A percentile compares a stretch with the other conserved stretches of the same genome.
Conservation (phyloP, 2,888 invertebrate species). For the Oasisia sp. region DNA sequence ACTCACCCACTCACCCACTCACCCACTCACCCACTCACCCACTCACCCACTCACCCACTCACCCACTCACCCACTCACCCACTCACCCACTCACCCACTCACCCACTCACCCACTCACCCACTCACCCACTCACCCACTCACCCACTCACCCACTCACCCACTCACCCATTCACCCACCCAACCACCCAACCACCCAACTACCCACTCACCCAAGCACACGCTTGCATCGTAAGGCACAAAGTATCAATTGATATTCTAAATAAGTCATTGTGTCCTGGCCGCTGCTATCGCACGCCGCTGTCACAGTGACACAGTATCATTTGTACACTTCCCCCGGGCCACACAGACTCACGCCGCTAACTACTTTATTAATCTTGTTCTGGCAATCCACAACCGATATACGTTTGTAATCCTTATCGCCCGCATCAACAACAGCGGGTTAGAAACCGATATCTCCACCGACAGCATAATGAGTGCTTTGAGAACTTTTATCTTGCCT, state of each 20-base stretch:
- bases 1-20: no score
- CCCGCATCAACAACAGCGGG: neutral
- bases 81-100: no score
- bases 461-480: neutral
- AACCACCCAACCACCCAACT: neutral
- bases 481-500: neutral
- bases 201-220: neutral
- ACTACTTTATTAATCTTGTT: conserved; percentile 1
- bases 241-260: neutral
- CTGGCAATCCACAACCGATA: neutral
- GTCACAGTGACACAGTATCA: neutral
- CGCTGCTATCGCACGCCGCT: neutral
- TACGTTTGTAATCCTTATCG: conserved; percentile 12
- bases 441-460: neutral
- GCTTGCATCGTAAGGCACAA: neutral
- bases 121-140: neutral
- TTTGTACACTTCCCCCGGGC: neutral
- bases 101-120: neutral
- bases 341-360: neutral
- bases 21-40: no score
- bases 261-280: neutral
- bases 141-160: neutral
- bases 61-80: no score
- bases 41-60: no score
- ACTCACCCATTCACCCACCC: neutral